phyloP scores from a whole-genome alignment of 2,888 invertebrate species.

The Crematogaster levior region DNA sequence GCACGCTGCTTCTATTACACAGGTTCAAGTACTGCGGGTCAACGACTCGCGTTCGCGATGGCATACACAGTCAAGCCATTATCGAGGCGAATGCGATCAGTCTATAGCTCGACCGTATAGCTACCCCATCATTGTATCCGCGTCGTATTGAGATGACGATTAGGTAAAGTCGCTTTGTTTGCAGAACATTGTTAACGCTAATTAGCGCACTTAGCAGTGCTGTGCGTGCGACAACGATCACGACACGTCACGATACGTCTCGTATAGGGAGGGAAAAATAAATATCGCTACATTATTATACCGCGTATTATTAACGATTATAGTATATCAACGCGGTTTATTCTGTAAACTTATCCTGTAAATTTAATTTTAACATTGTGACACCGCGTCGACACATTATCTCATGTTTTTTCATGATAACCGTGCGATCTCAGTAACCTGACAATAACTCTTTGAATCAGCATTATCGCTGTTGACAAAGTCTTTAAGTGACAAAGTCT shows the following conservation, averaged over 20 bases:
- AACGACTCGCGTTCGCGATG: slow-evolving; percentile 25
- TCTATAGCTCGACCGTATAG: slow-evolving; percentile 14
- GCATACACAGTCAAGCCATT: slow-evolving; percentile 30
- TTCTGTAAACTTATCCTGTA: slow-evolving; percentile 2
- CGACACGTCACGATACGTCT: slow-evolving; percentile 31
- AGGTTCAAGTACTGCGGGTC: slow-evolving; percentile 53
- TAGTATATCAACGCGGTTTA: neutral
- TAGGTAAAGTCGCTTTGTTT: slow-evolving; percentile 25
- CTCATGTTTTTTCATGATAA: slow-evolving; percentile 7
- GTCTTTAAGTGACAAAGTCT: neutral
- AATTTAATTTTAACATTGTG: slow-evolving; percentile 1
- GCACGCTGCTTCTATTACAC: slow-evolving; percentile 52
- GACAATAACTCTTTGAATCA: neutral
- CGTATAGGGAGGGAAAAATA: slow-evolving; percentile 4
- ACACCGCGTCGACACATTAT: slow-evolving; percentile 5
- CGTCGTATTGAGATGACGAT: slow-evolving; percentile 24
- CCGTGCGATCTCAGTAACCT: neutral
- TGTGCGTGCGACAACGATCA: slow-evolving; percentile 7
- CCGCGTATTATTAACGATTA: slow-evolving; percentile 24
- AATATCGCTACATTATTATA: slow-evolving; percentile 20
- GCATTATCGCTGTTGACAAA: neutral
- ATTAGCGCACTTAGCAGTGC: slow-evolving; percentile 4
- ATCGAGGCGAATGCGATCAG: slow-evolving; percentile 9
- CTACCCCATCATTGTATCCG: neutral
- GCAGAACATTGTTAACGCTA: slow-evolving; percentile 37